phyloP scores from a whole-genome alignment of 2,797 vertebrate genomes.

The Malurus leucopterus region DNA sequence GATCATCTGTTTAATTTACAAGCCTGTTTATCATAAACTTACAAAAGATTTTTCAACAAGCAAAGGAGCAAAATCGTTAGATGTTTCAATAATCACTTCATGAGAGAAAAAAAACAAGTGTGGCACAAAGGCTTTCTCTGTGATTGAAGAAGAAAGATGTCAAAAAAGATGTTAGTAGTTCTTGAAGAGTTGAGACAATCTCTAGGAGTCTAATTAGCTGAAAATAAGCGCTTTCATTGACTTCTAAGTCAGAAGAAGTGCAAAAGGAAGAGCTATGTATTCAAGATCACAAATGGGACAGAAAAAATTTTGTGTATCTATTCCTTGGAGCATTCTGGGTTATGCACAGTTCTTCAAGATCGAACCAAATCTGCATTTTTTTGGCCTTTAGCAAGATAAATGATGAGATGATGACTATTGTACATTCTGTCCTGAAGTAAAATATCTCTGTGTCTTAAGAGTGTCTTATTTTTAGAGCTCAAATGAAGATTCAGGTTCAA shows the following conservation, averaged over 20 bases:
- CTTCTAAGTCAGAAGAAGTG: constrained; percentile 42
- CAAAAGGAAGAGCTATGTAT: constrained; percentile 28
- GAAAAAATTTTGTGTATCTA: background rate
- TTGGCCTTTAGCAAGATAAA: constrained; percentile 33
- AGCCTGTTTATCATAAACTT: constrained; percentile 10
- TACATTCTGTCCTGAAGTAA: background rate
- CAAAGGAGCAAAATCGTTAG: constrained; percentile 30
- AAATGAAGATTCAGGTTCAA: background rate
- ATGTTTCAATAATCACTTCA: constrained; percentile 45
- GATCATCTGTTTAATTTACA: constrained; percentile 39
- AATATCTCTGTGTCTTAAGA: background rate
- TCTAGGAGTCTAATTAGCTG: constrained; percentile 64
- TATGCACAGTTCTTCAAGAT: constrained; percentile 7
- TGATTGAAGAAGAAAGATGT: constrained; percentile 43
- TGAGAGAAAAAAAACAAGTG: background rate
- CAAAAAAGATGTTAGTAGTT: background rate
- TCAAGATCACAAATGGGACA: constrained; percentile 42
- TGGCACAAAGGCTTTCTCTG: constrained; percentile 19
- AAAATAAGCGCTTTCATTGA: constrained; percentile 52
- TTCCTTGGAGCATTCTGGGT: constrained; percentile 45
- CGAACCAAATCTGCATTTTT: constrained; percentile 29
- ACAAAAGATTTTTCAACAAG: constrained; percentile 18
- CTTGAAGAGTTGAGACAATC: constrained; percentile 36
- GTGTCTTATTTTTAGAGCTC: background rate
- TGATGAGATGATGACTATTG: background rate